Base-by-base conservation (phyloP, 64 coral and sea anemone genomes). In the Anthopleura sola region DNA sequence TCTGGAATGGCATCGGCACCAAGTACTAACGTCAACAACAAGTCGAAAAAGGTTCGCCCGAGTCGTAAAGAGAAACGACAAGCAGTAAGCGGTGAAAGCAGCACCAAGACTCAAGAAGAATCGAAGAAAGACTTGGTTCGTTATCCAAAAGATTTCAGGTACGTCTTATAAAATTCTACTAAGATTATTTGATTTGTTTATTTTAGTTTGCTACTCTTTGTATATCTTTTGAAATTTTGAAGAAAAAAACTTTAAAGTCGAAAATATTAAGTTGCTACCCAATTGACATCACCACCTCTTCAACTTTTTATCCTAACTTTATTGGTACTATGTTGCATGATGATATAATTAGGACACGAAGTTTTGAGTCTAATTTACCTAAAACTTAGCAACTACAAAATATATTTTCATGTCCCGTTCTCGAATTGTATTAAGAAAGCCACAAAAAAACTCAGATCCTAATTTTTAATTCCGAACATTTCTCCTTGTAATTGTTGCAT, bases 61-160 rank as follows among this genome's bases (percentile, higher is more conserved):
- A 96, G 84, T 49, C 26, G 80, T 58, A 96, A 92, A 37, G 94
- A 96, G 50, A 99, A 99, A 37, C 82, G 97, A 34, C 93, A 95
- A 36, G 97, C 97, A 0, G 97, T 99, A 1, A 99, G 97, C 69
- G 97, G 97, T 1, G 97, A 99, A 17, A 95, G 97, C 39, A 95
- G 90, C 50, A 90, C 97, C 3, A 99, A 94, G 62, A 90, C 90
- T 8, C 79, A 94, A 26, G 92, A 99, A 31, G 93, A 95, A 8
- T 90, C 93, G 18, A 84, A 92, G 51, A 95, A 91, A 66, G 90
- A 99, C 55, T 74, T 99, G 1, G 87, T 88, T 18, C 93, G 90
- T 20, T 91, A 88, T 76, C 93, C 93, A 3, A 99, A 99, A 85
- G 97, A 99, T 60, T 99, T 94, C 74, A 94, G 97, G 97, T 99